Evolutionary conservation across 2,113 vertebrate species (phyloP).

Genomic region (Vidua macroura): DNA sequence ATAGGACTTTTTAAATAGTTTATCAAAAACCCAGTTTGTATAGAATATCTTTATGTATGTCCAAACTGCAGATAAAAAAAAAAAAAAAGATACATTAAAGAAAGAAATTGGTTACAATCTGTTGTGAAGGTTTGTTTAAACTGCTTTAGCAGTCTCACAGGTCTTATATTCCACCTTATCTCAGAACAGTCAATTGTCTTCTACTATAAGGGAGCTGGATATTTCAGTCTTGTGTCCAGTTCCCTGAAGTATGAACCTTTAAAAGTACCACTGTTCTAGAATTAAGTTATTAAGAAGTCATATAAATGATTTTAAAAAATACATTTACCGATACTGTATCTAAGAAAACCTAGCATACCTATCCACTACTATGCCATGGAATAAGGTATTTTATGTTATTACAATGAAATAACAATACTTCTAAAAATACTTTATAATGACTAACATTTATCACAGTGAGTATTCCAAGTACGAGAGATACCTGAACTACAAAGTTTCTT

Average conservation of each 20-base stretch:
- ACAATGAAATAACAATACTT: background rate
- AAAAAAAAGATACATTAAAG: background rate
- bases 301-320: background rate
- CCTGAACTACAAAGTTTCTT: background rate
- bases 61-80: background rate
- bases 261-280: background rate
- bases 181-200: background rate
- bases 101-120: background rate
- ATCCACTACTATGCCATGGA: fast-evolving
- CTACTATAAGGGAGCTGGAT: background rate
- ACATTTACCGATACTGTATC: background rate
- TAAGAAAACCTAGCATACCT: background rate
- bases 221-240: background rate
- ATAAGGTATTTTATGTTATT: background rate
- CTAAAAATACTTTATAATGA: background rate
- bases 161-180: background rate
- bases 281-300: background rate
- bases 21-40: background rate
- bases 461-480: background rate
- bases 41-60: background rate
- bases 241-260: background rate
- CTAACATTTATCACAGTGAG: background rate
- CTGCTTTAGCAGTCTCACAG: fast-evolving
- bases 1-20: background rate
- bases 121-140: background rate